phyloP scores from a whole-genome alignment of 2,797 vertebrate genomes.

The Salmo trutta region DNA sequence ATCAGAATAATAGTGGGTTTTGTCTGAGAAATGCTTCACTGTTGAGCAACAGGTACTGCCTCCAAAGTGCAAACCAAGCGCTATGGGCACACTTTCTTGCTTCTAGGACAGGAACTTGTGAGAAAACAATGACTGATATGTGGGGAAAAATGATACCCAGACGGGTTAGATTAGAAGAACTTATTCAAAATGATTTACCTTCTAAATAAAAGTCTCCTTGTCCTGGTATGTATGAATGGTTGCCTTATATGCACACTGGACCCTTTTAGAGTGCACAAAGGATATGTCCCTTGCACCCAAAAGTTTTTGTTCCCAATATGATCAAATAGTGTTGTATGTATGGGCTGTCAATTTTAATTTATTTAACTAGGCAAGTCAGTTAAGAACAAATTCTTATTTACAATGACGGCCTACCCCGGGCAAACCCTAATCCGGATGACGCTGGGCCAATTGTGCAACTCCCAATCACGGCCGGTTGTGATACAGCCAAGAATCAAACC shows the following conservation, averaged over 20 bases:
- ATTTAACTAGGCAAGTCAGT: too few species aligned
- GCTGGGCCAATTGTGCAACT: too few species aligned
- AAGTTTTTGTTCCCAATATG: slow-evolving; percentile 21
- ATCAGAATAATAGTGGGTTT: slow-evolving; percentile 17
- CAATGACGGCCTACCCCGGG: too few species aligned
- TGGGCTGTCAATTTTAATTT: too few species aligned
- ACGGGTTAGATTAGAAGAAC: slow-evolving; percentile 37
- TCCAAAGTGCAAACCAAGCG: slow-evolving; percentile 41
- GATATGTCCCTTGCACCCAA: slow-evolving; percentile 34
- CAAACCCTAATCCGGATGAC: too few species aligned
- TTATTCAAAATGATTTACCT: slow-evolving; percentile 30
- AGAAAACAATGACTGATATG: slow-evolving; percentile 51
- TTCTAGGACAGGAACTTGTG: slow-evolving; percentile 16
- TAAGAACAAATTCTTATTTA: too few species aligned
- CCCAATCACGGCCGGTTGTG: too few species aligned
- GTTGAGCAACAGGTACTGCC: slow-evolving; percentile 31
- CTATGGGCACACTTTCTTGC: slow-evolving; percentile 26
- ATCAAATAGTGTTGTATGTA: slow-evolving; percentile 42
- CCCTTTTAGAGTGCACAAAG: slow-evolving; percentile 27
- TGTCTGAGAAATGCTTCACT: slow-evolving; percentile 49
- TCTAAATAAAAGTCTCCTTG: slow-evolving; percentile 54
- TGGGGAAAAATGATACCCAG: slow-evolving; percentile 33
- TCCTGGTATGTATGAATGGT: slow-evolving; percentile 46
- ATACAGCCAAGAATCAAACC: neutral
- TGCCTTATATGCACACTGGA: slow-evolving; percentile 36